Evolutionary conservation across 2,888 invertebrate species (phyloP).

Genomic region (Drosophila conformis): DNA sequence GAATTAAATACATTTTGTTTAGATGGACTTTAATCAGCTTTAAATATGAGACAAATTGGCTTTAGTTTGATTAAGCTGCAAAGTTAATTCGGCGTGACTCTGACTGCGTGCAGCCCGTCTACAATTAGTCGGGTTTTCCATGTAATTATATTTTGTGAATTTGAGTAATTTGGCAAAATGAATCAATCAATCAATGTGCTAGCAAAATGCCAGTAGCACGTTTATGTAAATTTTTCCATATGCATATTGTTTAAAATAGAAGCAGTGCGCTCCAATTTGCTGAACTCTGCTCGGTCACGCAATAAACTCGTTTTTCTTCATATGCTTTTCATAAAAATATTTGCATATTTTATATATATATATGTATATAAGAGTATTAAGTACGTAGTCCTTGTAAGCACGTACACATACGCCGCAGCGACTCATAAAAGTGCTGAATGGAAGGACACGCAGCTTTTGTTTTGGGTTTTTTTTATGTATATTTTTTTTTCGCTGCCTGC

Average conservation of each 20-base stretch:
- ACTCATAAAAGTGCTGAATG: conserved; percentile 17
- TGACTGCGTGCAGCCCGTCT: background rate
- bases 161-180: conserved; percentile 6
- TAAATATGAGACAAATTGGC: conserved; percentile 1
- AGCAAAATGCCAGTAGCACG: conserved; percentile 21
- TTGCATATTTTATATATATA: too few relatives aligned
- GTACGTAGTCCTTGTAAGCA: conserved; percentile 4
- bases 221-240: conserved; percentile 20
- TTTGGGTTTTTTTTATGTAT: background rate
- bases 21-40: background rate
- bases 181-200: conserved; percentile 48
- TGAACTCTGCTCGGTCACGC: conserved; percentile 59
- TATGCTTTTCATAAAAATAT: conserved; percentile 72
- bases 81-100: background rate
- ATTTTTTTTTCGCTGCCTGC: background rate
- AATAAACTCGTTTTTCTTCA: conserved; percentile 72
- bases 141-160: conserved; percentile 6
- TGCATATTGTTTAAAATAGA: conserved; percentile 61
- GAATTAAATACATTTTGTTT: background rate
- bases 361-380: conserved; percentile 7
- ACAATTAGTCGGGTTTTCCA: conserved; percentile 12
- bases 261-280: conserved; percentile 63
- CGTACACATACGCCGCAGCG: conserved; percentile 1
- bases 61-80: background rate
- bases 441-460: conserved; percentile 26